Percentiles rank a stretch among this genome's conserved stretches.
Evolutionary conservation across 2,888 invertebrate species (phyloP).

Genomic region (Cephus runcator): DNA sequence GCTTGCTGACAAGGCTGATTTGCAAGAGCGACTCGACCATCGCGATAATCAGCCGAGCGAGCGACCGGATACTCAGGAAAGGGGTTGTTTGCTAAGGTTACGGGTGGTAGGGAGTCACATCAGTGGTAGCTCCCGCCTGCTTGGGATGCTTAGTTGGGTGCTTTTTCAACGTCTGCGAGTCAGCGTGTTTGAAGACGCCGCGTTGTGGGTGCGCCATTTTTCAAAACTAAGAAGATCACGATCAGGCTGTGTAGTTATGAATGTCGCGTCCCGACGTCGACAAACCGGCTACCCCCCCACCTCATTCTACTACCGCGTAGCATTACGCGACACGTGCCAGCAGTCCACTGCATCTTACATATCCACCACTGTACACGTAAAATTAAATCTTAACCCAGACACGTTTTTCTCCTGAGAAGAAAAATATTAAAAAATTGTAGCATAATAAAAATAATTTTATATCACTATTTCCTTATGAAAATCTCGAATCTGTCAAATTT

Average conservation of each 20-base stretch:
- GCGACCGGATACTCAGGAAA: constrained; percentile 6
- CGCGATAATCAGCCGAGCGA: constrained; percentile 34
- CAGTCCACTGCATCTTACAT: background rate
- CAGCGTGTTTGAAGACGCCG: constrained; percentile 42
- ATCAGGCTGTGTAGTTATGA: constrained; percentile 32
- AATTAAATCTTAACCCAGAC: background rate
- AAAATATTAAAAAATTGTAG: background rate
- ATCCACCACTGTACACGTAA: background rate
- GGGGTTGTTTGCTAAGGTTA: background rate
- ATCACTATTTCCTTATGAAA: background rate
- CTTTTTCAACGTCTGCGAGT: constrained; percentile 41
- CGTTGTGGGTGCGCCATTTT: constrained; percentile 31
- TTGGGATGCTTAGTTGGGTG: constrained; percentile 20
- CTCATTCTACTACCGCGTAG: background rate
- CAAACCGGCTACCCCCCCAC: background rate
- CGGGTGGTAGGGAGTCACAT: background rate
- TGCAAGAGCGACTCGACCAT: constrained; percentile 24
- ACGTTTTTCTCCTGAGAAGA: background rate
- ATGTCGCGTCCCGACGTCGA: constrained; percentile 12
- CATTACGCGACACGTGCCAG: background rate
- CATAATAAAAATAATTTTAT: background rate
- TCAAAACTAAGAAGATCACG: constrained; percentile 42
- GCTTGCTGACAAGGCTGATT: constrained; percentile 27
- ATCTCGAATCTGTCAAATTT: too few species aligned
- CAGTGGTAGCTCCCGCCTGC: background rate